Percentiles rank a stretch among this genome's conserved stretches.
Evolutionary conservation across 2,888 invertebrate species (phyloP).

Genomic region (Laothoe populi): DNA sequence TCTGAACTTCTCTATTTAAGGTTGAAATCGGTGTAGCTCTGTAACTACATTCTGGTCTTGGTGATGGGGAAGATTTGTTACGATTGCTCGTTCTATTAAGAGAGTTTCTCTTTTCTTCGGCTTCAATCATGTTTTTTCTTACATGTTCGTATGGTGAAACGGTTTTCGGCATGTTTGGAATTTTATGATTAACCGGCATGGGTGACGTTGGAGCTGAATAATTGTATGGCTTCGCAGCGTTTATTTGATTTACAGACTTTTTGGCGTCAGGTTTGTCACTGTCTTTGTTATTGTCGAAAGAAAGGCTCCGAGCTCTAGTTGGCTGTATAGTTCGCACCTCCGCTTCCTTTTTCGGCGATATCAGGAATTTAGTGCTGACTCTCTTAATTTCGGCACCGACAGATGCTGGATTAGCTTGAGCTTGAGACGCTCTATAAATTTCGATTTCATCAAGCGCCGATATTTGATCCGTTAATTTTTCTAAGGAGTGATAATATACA

Average conservation of each 20-base stretch:
- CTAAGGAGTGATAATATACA: slow-evolving; percentile 77
- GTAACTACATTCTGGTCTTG: slow-evolving; percentile 43
- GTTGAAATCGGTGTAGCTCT: slow-evolving; percentile 41
- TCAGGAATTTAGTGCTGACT: slow-evolving; percentile 74
- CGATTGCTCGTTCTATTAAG: slow-evolving; percentile 53
- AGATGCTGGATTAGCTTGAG: slow-evolving; percentile 61
- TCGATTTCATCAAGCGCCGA: slow-evolving; percentile 63
- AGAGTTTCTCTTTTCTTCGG: slow-evolving; percentile 70
- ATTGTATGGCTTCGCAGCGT: slow-evolving; percentile 63
- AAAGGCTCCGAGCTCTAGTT: slow-evolving; percentile 72
- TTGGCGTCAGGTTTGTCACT: slow-evolving; percentile 34
- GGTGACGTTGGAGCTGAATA: slow-evolving; percentile 80
- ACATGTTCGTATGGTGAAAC: slow-evolving; percentile 75
- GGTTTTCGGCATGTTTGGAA: slow-evolving; percentile 74
- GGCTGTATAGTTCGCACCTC: slow-evolving; percentile 76
- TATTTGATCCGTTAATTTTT: slow-evolving; percentile 66
- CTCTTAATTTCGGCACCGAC: slow-evolving; percentile 80
- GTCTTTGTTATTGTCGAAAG: slow-evolving; percentile 58
- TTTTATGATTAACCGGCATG: slow-evolving; percentile 64
- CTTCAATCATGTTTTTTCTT: slow-evolving; percentile 69
- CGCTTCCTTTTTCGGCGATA: slow-evolving; percentile 80
- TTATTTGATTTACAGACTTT: slow-evolving; percentile 35
- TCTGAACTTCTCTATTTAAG: slow-evolving; percentile 36
- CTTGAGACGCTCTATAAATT: slow-evolving; percentile 66
- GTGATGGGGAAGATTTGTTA: slow-evolving; percentile 55